Evolutionary conservation across 2,888 invertebrate species (phyloP), one percentile per base, ranked within the genome.

Genomic region (Drosophila kambysellisi): DNA sequence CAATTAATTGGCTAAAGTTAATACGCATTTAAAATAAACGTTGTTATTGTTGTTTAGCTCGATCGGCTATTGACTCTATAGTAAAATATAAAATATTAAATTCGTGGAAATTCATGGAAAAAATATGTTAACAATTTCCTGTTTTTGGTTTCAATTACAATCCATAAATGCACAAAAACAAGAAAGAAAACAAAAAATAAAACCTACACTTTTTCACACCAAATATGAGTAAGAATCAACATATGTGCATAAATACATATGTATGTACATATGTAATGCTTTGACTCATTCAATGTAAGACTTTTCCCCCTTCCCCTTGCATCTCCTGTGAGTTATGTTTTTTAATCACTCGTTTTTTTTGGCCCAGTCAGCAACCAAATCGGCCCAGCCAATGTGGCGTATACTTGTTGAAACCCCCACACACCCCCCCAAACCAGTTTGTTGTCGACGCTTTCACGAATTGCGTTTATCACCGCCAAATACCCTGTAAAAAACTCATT

Each of bases 121-220:
- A 60, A 54, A 54, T 72, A 83, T 88, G 74, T 85, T 74, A 77
- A 85, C 79, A 88, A 84, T 84, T 84, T 84, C 84, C 84, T 83
- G 84, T 84, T 83, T 61, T 61, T 56, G 83, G 79, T 77, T 77
- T 68, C 77, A 73, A 58, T 84, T 88, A 75, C 84, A 74, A 69
- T 35, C 43, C 33, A 54, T 11, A 64, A 50, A 29, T 50, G 48
- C 5, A 50, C 20, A 11, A 43, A 46, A 25, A 46, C 25, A 25
- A 25, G 25, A 25, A 46, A 15, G 7, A 46, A 15, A 15, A 25
- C 48, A 57, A 60, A 46, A 59, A 67, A 37, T 7, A 29, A 43
- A 63, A 53, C 67, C 76, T 69, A 48, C 53, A 77, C 58, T 82
- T 84, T 81, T 88, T 84, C 84, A 84, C 84, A 85, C 88, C 88